Base-by-base conservation (phyloP, 2,113 vertebrate species). In the Antennarius striatus region DNA sequence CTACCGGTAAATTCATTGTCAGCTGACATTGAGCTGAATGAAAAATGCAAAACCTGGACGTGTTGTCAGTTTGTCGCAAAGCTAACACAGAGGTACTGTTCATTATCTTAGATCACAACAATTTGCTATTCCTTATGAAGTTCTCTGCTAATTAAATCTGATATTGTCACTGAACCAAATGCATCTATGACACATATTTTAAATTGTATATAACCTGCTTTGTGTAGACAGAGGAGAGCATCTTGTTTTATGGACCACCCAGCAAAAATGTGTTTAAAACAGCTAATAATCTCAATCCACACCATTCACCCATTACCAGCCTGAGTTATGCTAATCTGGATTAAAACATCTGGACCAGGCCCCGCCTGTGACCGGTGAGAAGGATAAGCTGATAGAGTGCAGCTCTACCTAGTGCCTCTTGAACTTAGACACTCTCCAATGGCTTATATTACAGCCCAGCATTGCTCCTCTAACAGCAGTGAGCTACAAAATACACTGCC, bases 281-380 rank as follows among this genome's bases (percentile, higher is more conserved):
- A 67, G 80, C 82, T 87, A 89, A 85, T 87, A 80, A 85, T 77
- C 64, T 56, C 57, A 79, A 81, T 75, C 68, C 75, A 82, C 79
- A 80, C 63, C 79, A 75, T 81, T 54, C 68, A 79, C 61, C 46
- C 58, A 71, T 85, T 80, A 78, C 70, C 66, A 66, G 58, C 67
- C 66, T 50, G 75, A 69, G 56, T 80, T 51, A 75, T 40, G 73
- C 45, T 89, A 88, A 89, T 58, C 65, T 86, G 82, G 80, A 83
- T 87, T 86, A 87, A 88, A 88, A 86, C 75, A 86, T 80, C 76
- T 81, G 74, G 69, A 85, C 55, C 57, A 47, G 10, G 50, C 66
- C 65, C 63, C 28, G 63, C 48, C 52, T 70, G 58, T 60, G 46
- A 67, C 53, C 6, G 3, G 45, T 22, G 65, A 75, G 16, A 56